These are phyloP conservation scores for Eupithecia centaureata DNA, from an alignment of 2,888 invertebrate species.

Conservation along the genomic window DNA sequence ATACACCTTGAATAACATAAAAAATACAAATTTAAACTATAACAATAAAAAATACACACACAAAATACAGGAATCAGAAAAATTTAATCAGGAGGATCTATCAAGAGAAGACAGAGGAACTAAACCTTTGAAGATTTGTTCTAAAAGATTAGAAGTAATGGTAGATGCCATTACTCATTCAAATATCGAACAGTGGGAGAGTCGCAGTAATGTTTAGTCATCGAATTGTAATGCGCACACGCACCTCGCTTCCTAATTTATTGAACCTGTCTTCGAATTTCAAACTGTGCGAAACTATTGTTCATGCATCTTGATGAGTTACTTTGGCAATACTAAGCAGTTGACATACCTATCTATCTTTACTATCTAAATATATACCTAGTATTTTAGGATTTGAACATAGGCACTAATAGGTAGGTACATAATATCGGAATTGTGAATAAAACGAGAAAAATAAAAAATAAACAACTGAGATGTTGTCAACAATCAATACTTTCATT, in stretches of 20 bases:
- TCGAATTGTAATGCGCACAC: constrained; percentile 74
- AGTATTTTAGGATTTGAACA: too few species aligned
- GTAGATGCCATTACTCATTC: constrained; percentile 50
- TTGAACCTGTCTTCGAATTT: constrained; percentile 58
- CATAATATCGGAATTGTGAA: background rate
- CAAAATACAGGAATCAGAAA: too few species aligned
- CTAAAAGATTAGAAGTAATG: background rate
- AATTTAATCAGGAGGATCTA: too few species aligned
- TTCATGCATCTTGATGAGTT: constrained; percentile 6
- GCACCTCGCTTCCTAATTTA: constrained; percentile 66
- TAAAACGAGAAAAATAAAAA: background rate
- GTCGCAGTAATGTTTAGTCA: constrained; percentile 65
- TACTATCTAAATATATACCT: too few species aligned
- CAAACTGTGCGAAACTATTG: constrained; percentile 45
- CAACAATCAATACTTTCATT: constrained; percentile 13
- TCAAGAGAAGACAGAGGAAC: too few species aligned
- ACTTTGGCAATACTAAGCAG: background rate
- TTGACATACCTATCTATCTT: background rate
- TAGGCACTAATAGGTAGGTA: too few species aligned
- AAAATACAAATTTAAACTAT: too few species aligned
- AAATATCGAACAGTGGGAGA: constrained; percentile 54
- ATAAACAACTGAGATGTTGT: background rate
- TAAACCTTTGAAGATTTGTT: background rate
- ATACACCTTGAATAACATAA: too few species aligned
- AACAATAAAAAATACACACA: too few species aligned